Percentiles rank a stretch among this genome's conserved stretches.
Evolutionary conservation across 2,888 invertebrate species (phyloP).

Genomic region (Eumerus sabulonum): DNA sequence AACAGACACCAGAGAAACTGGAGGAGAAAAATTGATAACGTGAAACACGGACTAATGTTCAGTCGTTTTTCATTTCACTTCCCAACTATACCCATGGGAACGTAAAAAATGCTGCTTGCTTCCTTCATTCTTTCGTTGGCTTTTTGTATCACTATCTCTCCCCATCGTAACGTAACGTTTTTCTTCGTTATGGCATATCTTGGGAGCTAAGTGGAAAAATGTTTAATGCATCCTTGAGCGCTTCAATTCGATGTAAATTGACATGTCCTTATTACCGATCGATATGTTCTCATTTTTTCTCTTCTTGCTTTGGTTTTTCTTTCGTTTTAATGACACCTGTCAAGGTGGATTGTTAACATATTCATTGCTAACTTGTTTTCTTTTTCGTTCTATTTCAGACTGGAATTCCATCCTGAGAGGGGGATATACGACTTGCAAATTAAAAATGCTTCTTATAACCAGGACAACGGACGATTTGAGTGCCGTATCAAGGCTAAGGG

Average conservation of each 20-base stretch:
- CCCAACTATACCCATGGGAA: slow-evolving; percentile 15
- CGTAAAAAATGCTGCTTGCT: too few species aligned
- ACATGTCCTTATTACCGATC: slow-evolving; percentile 6
- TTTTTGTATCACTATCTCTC: too few species aligned
- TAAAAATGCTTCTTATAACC: slow-evolving; percentile 91
- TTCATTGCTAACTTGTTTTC: slow-evolving; percentile 16
- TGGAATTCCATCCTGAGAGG: slow-evolving; percentile 87
- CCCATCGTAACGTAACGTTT: too few species aligned
- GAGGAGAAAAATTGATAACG: slow-evolving; percentile 63
- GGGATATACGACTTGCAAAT: slow-evolving; percentile 94
- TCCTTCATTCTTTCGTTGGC: too few species aligned
- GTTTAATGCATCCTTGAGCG: slow-evolving; percentile 37
- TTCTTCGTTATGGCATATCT: too few species aligned
- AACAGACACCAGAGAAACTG: slow-evolving; percentile 23
- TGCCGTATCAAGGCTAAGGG: slow-evolving; percentile 92
- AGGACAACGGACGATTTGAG: slow-evolving; percentile 95
- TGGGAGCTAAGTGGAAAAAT: slow-evolving; percentile 4
- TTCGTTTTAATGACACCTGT: background rate
- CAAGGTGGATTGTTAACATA: slow-evolving; percentile 29
- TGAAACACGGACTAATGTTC: slow-evolving; percentile 47
- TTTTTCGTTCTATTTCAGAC: slow-evolving; percentile 79
- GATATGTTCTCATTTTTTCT: slow-evolving; percentile 28
- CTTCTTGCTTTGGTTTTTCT: background rate
- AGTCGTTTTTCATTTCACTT: slow-evolving; percentile 49
- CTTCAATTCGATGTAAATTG: slow-evolving; percentile 42